Evolutionary conservation across 2,888 invertebrate species (phyloP).

Genomic region (Callyntrura sp.): DNA sequence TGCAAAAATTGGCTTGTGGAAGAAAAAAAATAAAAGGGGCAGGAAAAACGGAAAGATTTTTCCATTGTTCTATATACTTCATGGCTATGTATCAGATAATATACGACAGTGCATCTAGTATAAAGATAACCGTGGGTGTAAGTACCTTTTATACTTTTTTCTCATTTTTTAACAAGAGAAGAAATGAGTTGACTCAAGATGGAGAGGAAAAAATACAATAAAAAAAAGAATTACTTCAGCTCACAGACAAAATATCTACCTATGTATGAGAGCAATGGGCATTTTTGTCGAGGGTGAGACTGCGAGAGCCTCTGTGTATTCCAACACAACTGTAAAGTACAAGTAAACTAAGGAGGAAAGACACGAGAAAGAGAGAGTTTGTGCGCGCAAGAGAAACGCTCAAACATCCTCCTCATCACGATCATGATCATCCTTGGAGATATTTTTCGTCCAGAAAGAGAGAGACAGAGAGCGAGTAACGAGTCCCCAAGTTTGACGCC

Average conservation of each 20-base stretch:
- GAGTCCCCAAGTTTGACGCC: slow-evolving; percentile 36
- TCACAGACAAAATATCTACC: background rate
- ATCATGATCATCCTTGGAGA: slow-evolving; percentile 25
- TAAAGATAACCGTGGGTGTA: slow-evolving; percentile 4
- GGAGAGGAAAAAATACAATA: background rate
- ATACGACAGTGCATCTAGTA: background rate
- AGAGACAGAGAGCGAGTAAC: background rate
- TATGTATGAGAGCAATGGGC: slow-evolving; percentile 12
- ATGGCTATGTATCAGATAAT: slow-evolving; percentile 26
- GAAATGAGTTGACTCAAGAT: slow-evolving; percentile 10
- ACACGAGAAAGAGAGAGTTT: slow-evolving; percentile 18
- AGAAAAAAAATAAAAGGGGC: background rate
- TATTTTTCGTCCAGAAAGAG: slow-evolving; percentile 30
- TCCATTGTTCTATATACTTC: slow-evolving; percentile 1
- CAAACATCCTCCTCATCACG: background rate
- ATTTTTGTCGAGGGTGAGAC: slow-evolving; percentile 2
- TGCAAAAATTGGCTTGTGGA: slow-evolving; percentile 59
- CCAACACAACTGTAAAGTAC: background rate
- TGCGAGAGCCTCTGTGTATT: background rate
- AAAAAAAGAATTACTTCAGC: slow-evolving; percentile 24
- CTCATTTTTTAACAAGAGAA: background rate
- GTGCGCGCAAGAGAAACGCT: background rate
- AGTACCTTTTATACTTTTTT: slow-evolving; percentile 17
- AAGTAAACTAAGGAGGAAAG: slow-evolving; percentile 13
- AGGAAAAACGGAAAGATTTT: background rate